phyloP scores from a whole-genome alignment of 2,113 vertebrate species.

The Pachycephala philippinensis region DNA sequence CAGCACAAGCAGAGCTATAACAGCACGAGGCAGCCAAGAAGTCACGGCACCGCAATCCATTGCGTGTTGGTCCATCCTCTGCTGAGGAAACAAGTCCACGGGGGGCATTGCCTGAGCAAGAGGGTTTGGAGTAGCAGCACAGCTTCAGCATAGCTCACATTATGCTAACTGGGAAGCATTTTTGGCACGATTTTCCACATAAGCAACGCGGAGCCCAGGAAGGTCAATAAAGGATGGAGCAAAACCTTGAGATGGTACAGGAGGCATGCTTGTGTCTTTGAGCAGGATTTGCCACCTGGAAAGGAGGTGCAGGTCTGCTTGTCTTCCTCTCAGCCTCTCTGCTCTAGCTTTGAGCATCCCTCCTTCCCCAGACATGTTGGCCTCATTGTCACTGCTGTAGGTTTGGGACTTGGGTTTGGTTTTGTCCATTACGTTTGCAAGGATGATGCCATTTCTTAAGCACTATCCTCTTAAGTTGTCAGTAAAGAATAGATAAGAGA shows the following conservation, averaged over 20 bases:
- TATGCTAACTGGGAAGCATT: not conserved
- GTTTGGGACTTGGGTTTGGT: not conserved
- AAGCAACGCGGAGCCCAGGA: not conserved
- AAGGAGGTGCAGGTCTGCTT: not conserved
- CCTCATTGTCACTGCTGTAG: not conserved
- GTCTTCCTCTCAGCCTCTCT: not conserved
- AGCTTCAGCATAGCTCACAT: not conserved
- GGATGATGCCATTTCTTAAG: not conserved
- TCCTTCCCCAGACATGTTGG: not conserved
- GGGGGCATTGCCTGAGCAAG: not conserved
- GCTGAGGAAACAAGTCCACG: not conserved
- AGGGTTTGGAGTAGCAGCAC: not conserved
- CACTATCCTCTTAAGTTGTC: not conserved
- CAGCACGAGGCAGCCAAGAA: not conserved
- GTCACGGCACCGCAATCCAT: fast-evolving
- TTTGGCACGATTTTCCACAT: not conserved
- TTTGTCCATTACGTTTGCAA: not conserved
- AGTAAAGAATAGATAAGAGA: not conserved
- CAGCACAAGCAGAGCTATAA: not conserved
- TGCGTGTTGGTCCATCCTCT: not conserved
- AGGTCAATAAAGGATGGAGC: not conserved
- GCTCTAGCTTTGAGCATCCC: not conserved
- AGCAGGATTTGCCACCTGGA: not conserved
- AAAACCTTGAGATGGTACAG: not conserved
- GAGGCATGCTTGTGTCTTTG: not conserved